phyloP scores from a whole-genome alignment of 2,888 invertebrate genomes.

The Apamea monoglypha region DNA sequence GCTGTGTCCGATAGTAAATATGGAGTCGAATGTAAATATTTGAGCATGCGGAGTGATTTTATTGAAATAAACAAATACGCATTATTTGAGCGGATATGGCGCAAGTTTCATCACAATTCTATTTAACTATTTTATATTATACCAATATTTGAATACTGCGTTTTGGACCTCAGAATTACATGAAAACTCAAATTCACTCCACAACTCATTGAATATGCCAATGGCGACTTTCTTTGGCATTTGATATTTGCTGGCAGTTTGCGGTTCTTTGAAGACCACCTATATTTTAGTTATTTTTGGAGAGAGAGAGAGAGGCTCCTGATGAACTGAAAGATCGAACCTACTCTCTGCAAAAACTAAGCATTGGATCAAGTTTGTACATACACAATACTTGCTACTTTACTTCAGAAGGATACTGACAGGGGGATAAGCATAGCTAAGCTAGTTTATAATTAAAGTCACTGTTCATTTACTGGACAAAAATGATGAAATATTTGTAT shows the following conservation, averaged over 20 bases:
- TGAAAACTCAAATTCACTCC: background rate
- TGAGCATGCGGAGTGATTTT: constrained; percentile 60
- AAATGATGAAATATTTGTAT: background rate
- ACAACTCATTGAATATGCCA: background rate
- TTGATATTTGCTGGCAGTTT: background rate
- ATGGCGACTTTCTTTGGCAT: background rate
- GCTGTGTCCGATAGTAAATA: constrained; percentile 59
- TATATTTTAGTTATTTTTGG: background rate
- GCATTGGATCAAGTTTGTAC: background rate
- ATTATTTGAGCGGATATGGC: background rate
- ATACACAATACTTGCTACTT: background rate
- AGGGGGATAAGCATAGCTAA: background rate
- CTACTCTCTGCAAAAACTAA: too few relatives aligned
- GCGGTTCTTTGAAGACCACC: background rate
- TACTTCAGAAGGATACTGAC: background rate
- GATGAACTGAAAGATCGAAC: background rate
- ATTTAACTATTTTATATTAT: background rate
- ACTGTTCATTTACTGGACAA: background rate
- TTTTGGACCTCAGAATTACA: background rate
- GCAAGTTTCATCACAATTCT: background rate
- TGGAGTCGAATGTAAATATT: constrained; percentile 64
- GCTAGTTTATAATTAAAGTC: background rate
- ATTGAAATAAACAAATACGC: constrained; percentile 45
- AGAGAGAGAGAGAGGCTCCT: background rate
- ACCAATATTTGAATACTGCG: too few relatives aligned